These are phyloP conservation scores for Syrmaticus mikado DNA, from an alignment of 2,113 vertebrate species.

Conservation along the genomic window DNA sequence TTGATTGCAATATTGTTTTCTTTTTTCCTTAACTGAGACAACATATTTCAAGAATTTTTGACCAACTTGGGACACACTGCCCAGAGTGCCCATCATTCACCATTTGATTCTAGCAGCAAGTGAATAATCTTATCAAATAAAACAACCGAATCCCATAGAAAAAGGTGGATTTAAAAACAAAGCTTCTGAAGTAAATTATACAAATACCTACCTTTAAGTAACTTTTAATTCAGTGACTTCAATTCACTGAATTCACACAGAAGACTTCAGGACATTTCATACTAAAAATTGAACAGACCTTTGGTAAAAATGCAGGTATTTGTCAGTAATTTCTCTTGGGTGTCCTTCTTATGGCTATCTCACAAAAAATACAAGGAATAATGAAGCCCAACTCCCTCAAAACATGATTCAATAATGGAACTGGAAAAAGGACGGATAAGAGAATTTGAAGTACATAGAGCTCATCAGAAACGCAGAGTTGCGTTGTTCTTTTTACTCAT, in stretches of 20 bases:
- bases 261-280: background rate
- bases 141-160: background rate
- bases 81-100: background rate
- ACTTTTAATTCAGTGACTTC: background rate
- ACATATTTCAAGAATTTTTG: background rate
- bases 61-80: background rate
- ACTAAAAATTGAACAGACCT: background rate
- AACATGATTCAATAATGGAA: background rate
- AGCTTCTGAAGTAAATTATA: background rate
- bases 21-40: background rate
- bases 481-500: slow-evolving; percentile 1
- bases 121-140: background rate
- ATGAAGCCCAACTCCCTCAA: background rate
- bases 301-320: background rate
- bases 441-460: background rate
- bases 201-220: background rate
- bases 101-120: background rate
- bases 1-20: background rate
- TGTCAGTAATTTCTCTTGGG: background rate
- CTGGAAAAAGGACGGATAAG: background rate
- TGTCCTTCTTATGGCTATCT: background rate
- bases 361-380: background rate
- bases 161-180: background rate
- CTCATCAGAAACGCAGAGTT: background rate
- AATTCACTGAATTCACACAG: background rate